phyloP scores from a whole-genome alignment of 2,888 invertebrate genomes.

The Macaria notata region DNA sequence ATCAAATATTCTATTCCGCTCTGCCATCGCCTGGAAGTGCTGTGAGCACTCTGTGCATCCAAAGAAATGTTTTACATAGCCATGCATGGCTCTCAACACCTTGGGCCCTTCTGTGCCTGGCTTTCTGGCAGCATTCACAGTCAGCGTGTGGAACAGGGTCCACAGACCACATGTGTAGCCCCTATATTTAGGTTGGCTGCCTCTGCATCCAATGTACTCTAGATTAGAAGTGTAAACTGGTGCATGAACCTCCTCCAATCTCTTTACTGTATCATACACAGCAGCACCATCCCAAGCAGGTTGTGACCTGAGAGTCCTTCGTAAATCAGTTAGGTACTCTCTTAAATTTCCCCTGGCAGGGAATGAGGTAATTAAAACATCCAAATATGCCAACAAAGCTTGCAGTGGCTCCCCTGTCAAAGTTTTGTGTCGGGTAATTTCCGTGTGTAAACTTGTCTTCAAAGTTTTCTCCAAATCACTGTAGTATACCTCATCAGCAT shows the following conservation, averaged over 20 bases:
- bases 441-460: slow-evolving; percentile 91
- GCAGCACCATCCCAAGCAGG: slow-evolving; percentile 82
- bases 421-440: slow-evolving; percentile 87
- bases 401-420: slow-evolving; percentile 87
- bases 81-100: slow-evolving; percentile 91
- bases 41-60: slow-evolving; percentile 95
- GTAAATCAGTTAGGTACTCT: slow-evolving; percentile 84
- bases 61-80: slow-evolving; percentile 95
- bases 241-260: slow-evolving; percentile 76
- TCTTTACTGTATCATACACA: slow-evolving; percentile 80
- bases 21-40: slow-evolving; percentile 95
- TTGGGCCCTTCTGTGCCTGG: slow-evolving; percentile 82
- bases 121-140: slow-evolving; percentile 86
- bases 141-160: slow-evolving; percentile 96
- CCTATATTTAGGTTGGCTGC: slow-evolving; percentile 87
- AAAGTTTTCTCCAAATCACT: slow-evolving; percentile 94
- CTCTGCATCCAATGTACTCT: slow-evolving; percentile 90
- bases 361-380: slow-evolving; percentile 88
- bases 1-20: slow-evolving; percentile 85
- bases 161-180: slow-evolving; percentile 98
- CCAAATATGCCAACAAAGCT: slow-evolving; percentile 89
- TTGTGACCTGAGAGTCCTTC: slow-evolving; percentile 74
- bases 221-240: slow-evolving; percentile 79
- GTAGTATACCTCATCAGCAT: slow-evolving; percentile 87
- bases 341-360: slow-evolving; percentile 88